A percentile compares a stretch with the other conserved stretches of the same genome.
Evolutionary conservation across 64 coral and sea anemone species (phyloP).

Genomic region (Pocillopora damicornis): DNA sequence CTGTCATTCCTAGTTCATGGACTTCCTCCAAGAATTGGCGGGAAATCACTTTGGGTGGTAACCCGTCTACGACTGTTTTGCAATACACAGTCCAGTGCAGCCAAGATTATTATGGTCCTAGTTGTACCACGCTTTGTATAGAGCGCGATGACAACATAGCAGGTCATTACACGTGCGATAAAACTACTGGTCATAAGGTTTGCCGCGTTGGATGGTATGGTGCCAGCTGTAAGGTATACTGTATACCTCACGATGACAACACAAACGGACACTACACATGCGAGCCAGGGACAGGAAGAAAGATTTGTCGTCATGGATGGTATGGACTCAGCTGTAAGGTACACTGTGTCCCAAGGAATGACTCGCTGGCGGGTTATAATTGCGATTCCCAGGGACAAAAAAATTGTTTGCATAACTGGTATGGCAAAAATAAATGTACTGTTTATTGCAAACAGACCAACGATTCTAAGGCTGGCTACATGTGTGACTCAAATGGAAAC

Average conservation of each 20-base stretch:
- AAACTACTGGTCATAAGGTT: constrained; percentile 54
- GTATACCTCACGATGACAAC: constrained; percentile 57
- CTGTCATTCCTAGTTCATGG: constrained; percentile 21
- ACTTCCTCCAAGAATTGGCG: constrained; percentile 21
- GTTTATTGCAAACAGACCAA: constrained; percentile 59
- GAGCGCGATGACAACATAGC: constrained; percentile 42
- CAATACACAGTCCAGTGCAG: constrained; percentile 60
- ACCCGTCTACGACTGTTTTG: constrained; percentile 17
- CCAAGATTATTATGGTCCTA: constrained; percentile 71
- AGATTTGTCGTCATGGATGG: constrained; percentile 60
- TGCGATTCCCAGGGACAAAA: constrained; percentile 50
- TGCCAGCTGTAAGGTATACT: constrained; percentile 53
- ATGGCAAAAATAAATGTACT: constrained; percentile 55
- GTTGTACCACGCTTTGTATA: constrained; percentile 68
- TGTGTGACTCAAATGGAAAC: constrained; percentile 42
- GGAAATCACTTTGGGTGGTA: constrained; percentile 31
- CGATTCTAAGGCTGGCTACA: constrained; percentile 63
- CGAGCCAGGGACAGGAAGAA: constrained; percentile 44
- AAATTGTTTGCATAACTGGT: constrained; percentile 72
- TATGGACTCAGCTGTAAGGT: constrained; percentile 57
- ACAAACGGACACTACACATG: constrained; percentile 75
- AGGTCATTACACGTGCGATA: constrained; percentile 71
- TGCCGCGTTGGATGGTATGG: constrained; percentile 67
- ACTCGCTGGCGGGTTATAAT: constrained; percentile 57
- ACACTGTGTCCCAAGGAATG: constrained; percentile 52